Evolutionary conservation across 2,113 vertebrate species (phyloP).

Genomic region (Odocoileus virginianus): DNA sequence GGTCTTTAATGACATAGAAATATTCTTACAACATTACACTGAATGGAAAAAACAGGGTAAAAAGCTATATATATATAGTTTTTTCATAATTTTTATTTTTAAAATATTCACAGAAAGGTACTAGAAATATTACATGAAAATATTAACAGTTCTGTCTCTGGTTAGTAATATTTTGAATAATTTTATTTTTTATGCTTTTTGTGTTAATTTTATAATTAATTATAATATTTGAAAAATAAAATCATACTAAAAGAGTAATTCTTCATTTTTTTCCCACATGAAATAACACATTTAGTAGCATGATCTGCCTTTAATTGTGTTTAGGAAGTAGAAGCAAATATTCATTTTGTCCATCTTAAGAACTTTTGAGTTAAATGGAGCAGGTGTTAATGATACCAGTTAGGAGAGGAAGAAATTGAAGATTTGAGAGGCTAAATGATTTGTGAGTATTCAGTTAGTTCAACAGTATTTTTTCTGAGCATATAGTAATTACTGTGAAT

Average conservation of each 20-base stretch:
- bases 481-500: conserved; percentile 56
- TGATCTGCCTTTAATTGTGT: background rate
- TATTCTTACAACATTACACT: background rate
- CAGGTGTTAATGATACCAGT: conserved; percentile 42
- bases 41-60: background rate
- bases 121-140: conserved; percentile 10
- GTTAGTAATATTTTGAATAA: background rate
- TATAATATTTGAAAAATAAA: conserved; percentile 14
- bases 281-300: conserved; percentile 11
- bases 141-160: background rate
- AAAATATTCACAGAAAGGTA: conserved; percentile 6
- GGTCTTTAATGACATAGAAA: background rate
- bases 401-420: conserved; percentile 47
- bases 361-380: conserved; percentile 41
- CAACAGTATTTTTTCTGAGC: background rate
- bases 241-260: conserved; percentile 6
- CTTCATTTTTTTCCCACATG: background rate
- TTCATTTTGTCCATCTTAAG: conserved; percentile 36
- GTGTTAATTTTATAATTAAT: conserved; percentile 8
- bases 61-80: background rate
- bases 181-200: conserved; percentile 7
- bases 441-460: conserved; percentile 41
- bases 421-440: conserved; percentile 41
- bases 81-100: background rate
- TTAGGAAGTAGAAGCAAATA: background rate